These are phyloP conservation scores for Furcifer pardalis DNA, from an alignment of 2,797 vertebrate genomes.

Conservation along the genomic window DNA sequence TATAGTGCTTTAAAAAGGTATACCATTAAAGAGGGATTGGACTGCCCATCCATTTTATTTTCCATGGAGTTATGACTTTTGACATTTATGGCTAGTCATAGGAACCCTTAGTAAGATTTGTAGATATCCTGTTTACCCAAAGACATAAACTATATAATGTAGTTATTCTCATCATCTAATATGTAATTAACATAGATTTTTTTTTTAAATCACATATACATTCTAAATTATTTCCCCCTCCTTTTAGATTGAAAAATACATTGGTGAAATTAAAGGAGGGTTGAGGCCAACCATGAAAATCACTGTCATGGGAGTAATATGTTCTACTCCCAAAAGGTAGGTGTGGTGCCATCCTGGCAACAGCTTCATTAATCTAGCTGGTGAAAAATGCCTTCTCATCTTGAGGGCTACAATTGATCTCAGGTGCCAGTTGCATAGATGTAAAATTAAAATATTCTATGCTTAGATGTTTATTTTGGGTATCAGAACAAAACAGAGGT, in stretches of 20 bases:
- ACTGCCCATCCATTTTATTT: too few relatives aligned
- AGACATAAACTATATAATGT: too few relatives aligned
- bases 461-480: not conserved
- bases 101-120: too few relatives aligned
- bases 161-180: too few relatives aligned
- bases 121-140: too few relatives aligned
- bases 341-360: conserved; percentile 26
- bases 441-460: not conserved
- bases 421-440: not conserved
- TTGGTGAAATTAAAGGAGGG: conserved; percentile 89
- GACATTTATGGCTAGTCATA: too few relatives aligned
- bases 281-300: conserved; percentile 90
- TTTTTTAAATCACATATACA: not conserved
- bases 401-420: not conserved
- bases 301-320: conserved; percentile 87
- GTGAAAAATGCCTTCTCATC: too few relatives aligned
- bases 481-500: not conserved
- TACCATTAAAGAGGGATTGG: too few relatives aligned
- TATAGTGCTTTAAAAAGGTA: too few relatives aligned
- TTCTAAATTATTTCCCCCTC: not conserved
- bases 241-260: conserved; percentile 82
- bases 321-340: conserved; percentile 87
- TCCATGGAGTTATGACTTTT: too few relatives aligned
- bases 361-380: not conserved
- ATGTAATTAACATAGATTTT: not conserved